Base-by-base conservation (phyloP, 2,113 vertebrate species). In the Poeciliopsis retropinna region DNA sequence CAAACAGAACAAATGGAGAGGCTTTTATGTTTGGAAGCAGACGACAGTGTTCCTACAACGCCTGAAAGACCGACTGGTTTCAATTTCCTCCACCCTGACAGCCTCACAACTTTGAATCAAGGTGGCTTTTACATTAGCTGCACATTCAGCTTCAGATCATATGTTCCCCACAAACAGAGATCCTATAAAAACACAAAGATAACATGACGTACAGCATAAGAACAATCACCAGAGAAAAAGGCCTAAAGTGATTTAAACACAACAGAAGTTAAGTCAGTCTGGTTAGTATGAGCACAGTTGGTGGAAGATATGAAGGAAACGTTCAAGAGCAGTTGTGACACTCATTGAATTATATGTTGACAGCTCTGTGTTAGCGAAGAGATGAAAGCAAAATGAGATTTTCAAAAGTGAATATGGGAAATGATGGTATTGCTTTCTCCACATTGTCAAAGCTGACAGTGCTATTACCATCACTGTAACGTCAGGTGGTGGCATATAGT, bases 361-460 rank as follows among this genome's bases (percentile, higher is more conserved):
- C 91, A 92, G 92, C 80, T 88, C 78, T 34, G 80, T 70, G 87
- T 85, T 83, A 78, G 85, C 69, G 80, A 78, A 69, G 79, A 91
- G 87, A 91, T 81, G 74, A 85, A 88, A 87, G 85, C 64, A 82
- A 90, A 91, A 93, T 90, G 84, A 91, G 89, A 89, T 88, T 92
- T 87, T 88, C 83, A 86, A 76, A 89, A 85, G 89, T 89, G 83
- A 92, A 92, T 84, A 82, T 84, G 83, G 87, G 83, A 80, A 79
- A 83, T 86, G 87, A 89, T 69, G 73, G 89, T 84, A 87, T 91
- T 87, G 85, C 86, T 90, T 88, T 85, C 84, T 78, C 78, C 75
- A 78, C 88, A 84, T 90, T 88, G 92, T 92, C 88, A 88, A 79
- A 84, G 60, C 47, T 91, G 90, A 91, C 91, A 92, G 86, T 60